A percentile compares a stretch with the other conserved stretches of the same genome.
phyloP scores from a whole-genome alignment of 1,140 invertebrate genomes.

The Trichonephila clavata region DNA sequence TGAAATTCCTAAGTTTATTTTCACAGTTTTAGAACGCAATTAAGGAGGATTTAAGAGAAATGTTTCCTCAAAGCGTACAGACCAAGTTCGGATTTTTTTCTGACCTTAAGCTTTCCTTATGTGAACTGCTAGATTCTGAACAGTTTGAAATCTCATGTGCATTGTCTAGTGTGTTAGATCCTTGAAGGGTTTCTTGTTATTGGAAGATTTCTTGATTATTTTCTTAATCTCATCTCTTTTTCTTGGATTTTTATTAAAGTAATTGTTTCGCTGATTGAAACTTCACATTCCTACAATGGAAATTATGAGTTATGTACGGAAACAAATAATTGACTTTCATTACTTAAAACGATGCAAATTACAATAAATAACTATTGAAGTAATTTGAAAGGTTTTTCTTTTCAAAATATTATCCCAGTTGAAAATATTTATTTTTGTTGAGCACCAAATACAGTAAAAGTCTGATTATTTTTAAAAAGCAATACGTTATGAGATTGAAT shows the following conservation, averaged over 20 bases:
- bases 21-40: conserved; percentile 25
- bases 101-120: not conserved
- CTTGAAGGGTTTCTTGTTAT: not conserved
- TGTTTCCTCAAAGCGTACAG: not conserved
- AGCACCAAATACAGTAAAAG: too few species aligned
- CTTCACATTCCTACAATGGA: too few species aligned
- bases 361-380: not conserved
- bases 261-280: not conserved
- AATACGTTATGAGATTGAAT: too few species aligned
- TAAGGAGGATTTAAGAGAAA: not conserved
- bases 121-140: not conserved
- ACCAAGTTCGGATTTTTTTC: not conserved
- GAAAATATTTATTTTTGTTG: too few species aligned
- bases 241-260: not conserved
- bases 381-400: not conserved
- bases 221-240: not conserved
- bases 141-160: not conserved
- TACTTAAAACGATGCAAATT: not conserved
- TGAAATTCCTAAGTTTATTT: conserved; percentile 2
- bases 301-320: too few species aligned
- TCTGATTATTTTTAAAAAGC: too few species aligned
- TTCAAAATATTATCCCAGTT: too few species aligned
- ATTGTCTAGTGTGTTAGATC: not conserved
- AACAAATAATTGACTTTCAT: not conserved
- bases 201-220: not conserved